These are phyloP conservation scores for Sarcophaga caerulescens DNA, from an alignment of 2,888 invertebrate species.

Conservation along the genomic window DNA sequence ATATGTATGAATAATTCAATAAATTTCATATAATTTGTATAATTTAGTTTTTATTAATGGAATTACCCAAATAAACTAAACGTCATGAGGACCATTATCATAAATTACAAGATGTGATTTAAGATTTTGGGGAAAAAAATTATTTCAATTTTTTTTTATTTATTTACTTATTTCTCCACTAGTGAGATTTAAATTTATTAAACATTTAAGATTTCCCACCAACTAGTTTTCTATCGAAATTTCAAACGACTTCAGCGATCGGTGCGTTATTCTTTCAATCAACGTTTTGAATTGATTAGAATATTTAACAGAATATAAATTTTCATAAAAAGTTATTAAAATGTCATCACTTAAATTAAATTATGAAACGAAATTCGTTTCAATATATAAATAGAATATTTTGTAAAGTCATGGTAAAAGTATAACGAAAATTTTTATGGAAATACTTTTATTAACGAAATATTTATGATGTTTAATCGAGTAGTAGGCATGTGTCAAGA, in stretches of 20 bases:
- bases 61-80: conserved; percentile 48
- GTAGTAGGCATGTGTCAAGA: too few species aligned
- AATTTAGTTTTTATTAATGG: conserved; percentile 49
- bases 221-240: conserved; percentile 16
- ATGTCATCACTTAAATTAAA: conserved; percentile 27
- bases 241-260: too few species aligned
- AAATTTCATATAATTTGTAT: conserved; percentile 34
- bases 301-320: conserved; percentile 9
- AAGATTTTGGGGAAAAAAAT: conserved; percentile 3
- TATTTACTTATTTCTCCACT: neutral
- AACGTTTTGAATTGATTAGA: neutral
- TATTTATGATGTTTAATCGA: too few species aligned
- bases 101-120: conserved; percentile 46
- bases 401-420: conserved; percentile 3
- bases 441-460: too few species aligned
- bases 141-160: neutral
- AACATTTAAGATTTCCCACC: conserved; percentile 6
- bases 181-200: conserved; percentile 11
- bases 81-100: neutral
- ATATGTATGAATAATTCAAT: conserved; percentile 1
- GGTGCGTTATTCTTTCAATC: neutral
- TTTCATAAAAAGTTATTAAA: conserved; percentile 25
- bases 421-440: neutral
- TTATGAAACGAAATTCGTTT: neutral
- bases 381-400: neutral